Evolutionary conservation across 2,797 vertebrate species (phyloP).

Genomic region (Lagodon rhomboides): DNA sequence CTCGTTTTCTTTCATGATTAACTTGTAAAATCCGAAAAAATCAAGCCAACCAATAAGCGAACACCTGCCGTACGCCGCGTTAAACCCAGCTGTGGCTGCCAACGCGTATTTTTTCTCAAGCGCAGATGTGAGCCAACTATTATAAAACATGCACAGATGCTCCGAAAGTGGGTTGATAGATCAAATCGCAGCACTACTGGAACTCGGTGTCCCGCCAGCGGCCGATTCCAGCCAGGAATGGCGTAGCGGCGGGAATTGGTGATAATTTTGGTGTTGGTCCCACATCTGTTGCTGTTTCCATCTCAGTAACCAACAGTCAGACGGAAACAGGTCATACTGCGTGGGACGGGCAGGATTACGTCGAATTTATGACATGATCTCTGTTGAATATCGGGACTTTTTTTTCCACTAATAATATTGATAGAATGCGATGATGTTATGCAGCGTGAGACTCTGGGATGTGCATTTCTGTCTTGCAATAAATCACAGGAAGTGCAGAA

Average conservation of each 20-base stretch:
- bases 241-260: constrained; percentile 41
- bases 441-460: background rate
- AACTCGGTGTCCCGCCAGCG: constrained; percentile 62
- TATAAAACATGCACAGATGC: constrained; percentile 25
- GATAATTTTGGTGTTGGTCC: constrained; percentile 47
- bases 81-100: constrained; percentile 6
- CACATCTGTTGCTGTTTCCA: constrained; percentile 70
- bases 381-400: background rate
- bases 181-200: constrained; percentile 40
- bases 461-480: background rate
- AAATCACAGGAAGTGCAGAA: background rate
- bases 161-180: constrained; percentile 42
- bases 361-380: background rate
- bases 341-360: background rate
- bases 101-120: background rate
- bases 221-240: constrained; percentile 38
- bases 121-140: constrained; percentile 1
- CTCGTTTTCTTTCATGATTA: background rate
- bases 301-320: constrained; percentile 29
- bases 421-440: background rate
- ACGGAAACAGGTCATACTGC: constrained; percentile 49
- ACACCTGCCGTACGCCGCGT: background rate
- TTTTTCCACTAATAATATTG: background rate
- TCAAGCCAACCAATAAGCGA: background rate
- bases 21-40: background rate